Evolutionary conservation across 2,888 invertebrate species (phyloP).

Genomic region (Hydropsyche betteni): DNA sequence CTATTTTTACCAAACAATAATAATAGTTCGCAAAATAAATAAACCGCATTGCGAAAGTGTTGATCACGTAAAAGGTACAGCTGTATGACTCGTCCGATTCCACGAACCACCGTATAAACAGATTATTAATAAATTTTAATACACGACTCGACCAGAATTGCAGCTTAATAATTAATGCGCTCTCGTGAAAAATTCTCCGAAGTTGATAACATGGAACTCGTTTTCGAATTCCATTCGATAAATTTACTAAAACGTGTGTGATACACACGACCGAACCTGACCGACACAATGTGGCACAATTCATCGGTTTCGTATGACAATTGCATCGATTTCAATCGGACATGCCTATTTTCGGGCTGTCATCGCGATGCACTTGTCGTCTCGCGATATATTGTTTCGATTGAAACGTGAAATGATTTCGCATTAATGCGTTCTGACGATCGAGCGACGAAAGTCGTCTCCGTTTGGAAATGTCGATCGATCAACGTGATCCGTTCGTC

Average conservation of each 20-base stretch:
- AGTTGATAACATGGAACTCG: neutral
- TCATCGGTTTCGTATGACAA: neutral
- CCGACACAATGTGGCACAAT: neutral
- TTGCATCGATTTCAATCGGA: neutral
- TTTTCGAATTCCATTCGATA: slow-evolving; percentile 1
- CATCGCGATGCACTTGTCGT: neutral
- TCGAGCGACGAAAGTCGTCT: too few relatives aligned
- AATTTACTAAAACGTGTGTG: neutral
- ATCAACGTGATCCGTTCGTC: slow-evolving; percentile 36
- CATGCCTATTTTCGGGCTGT: neutral
- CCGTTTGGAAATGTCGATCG: slow-evolving; percentile 28
- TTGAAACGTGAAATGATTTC: neutral
- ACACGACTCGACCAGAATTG: too few relatives aligned
- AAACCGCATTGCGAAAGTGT: too few relatives aligned
- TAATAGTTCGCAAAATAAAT: too few relatives aligned
- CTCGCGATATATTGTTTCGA: slow-evolving; percentile 22
- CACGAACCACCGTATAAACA: too few relatives aligned
- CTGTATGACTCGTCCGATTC: too few relatives aligned
- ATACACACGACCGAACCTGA: slow-evolving; percentile 6
- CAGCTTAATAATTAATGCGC: too few relatives aligned
- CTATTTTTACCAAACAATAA: too few relatives aligned
- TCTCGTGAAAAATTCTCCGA: too few relatives aligned
- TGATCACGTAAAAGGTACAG: too few relatives aligned
- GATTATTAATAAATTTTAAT: too few relatives aligned
- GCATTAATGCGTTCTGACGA: slow-evolving; percentile 6